Evolutionary conservation across 2,888 invertebrate genomes (phyloP), one percentile per base, ranked within the genome.

Genomic region (Augochlorella aurata): DNA sequence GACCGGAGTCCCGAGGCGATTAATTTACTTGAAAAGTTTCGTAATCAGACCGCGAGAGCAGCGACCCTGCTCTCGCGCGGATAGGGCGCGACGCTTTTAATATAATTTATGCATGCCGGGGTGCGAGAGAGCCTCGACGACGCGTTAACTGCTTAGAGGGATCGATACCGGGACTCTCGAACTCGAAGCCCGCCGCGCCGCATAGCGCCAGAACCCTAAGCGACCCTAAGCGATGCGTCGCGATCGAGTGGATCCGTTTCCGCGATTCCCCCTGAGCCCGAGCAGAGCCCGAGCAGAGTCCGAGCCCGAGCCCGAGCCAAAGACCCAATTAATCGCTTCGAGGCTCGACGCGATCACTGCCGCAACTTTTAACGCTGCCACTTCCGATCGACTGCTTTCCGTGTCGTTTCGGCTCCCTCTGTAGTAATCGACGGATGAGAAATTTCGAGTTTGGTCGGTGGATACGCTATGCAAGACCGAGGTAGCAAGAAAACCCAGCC

Each of bases 11-110:
- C 61, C 65, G 54, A 72, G 76, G 74, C 88, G 87, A 88, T 91
- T 90, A 90, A 91, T 91, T 91, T 88, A 88, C 90, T 90, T 86
- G 85, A 87, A 88, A 91, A 91, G 88, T 91, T 91, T 90, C 84
- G 89, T 89, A 90, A 91, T 91, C 90, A 90, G 85, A 89, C 84
- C 84, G 87, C 86, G 87, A 75, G 87, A 75, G 79, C 83, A 67
- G 73, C 81, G 85, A 82, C 78, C 77, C 74, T 72, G 79, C 85
- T 61, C 72, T 75, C 81, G 83, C 85, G 86, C 54, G 21, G 54
- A 89, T 84, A 84, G 82, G 82, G 76, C 85, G 85, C 84, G 87
- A 82, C 79, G 88, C 83, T 89, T 89, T 90, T 89, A 90, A 90
- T 90, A 87, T 88, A 86, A 91, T 91, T 90, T 89, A 88, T 86